Evolutionary conservation across 2,113 vertebrate genomes (phyloP).

Genomic region (Leptodactylus fuscus): DNA sequence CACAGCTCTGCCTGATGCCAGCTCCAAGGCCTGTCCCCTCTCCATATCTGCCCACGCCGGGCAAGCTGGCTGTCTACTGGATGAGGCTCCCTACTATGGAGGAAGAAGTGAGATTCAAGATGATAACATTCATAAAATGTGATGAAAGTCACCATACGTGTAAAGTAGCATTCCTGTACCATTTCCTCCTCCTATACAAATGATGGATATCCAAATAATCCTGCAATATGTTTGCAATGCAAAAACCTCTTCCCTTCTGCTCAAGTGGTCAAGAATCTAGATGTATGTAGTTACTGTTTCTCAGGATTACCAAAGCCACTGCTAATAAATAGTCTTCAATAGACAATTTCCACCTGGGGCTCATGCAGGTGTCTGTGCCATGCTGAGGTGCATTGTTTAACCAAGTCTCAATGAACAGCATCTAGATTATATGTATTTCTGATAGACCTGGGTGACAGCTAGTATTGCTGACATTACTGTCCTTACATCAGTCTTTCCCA

Average conservation of each 20-base stretch:
- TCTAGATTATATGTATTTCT: no score
- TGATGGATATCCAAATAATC: not conserved
- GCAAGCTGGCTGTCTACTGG: not conserved
- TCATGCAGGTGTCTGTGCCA: no score
- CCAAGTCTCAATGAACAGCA: no score
- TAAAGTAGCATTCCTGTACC: no score
- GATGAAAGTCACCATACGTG: no score
- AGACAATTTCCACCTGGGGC: no score
- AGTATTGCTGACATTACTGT: no score
- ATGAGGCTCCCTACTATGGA: not conserved
- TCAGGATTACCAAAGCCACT: not conserved
- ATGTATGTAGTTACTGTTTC: not conserved
- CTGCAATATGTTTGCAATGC: not conserved
- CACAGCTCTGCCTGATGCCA: slow-evolving; percentile 10
- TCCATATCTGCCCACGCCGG: slow-evolving; percentile 10
- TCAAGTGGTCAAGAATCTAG: not conserved
- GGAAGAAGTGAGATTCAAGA: not conserved
- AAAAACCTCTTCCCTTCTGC: not conserved
- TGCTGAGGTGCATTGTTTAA: no score
- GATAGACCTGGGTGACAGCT: no score
- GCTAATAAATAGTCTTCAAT: no score
- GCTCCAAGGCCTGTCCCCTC: not conserved
- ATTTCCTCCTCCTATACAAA: no score
- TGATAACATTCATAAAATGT: not conserved
- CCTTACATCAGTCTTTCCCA: no score